Evolutionary conservation across 2,797 vertebrate species (phyloP).

Genomic region (Eleutherodactylus coqui): DNA sequence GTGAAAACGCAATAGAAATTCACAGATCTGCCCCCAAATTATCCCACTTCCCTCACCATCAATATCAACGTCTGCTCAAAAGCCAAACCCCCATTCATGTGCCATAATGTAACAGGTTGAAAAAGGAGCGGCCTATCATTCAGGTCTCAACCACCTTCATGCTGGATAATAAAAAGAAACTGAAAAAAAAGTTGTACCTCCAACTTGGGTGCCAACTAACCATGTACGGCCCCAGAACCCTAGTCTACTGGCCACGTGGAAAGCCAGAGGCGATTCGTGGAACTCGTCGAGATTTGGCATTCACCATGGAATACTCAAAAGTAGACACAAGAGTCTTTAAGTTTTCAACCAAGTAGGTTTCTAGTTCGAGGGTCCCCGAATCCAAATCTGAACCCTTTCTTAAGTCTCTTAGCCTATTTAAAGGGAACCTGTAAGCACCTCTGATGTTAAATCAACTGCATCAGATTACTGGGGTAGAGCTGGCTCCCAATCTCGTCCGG

Average conservation of each 20-base stretch:
- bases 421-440: no score
- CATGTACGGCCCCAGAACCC: neutral
- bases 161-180: neutral
- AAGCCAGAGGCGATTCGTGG: neutral
- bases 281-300: neutral
- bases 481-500: no score
- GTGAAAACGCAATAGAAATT: slow-evolving; percentile 60
- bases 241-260: neutral
- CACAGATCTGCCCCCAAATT: slow-evolving; percentile 59
- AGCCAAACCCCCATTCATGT: slow-evolving; percentile 14
- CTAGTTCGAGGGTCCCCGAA: neutral
- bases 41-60: slow-evolving; percentile 59
- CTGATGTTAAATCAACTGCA: no score
- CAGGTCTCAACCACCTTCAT: neutral
- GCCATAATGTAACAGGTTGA: neutral
- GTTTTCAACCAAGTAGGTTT: neutral
- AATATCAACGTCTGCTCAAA: slow-evolving; percentile 40
- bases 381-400: neutral
- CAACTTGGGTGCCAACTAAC: neutral
- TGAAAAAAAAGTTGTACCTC: neutral
- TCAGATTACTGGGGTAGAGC: no score
- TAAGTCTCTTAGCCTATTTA: neutral
- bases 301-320: neutral
- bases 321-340: neutral
- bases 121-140: slow-evolving; percentile 1